Evolutionary conservation across 2,888 invertebrate genomes (phyloP).

Genomic region (Polymixis lichenea): DNA sequence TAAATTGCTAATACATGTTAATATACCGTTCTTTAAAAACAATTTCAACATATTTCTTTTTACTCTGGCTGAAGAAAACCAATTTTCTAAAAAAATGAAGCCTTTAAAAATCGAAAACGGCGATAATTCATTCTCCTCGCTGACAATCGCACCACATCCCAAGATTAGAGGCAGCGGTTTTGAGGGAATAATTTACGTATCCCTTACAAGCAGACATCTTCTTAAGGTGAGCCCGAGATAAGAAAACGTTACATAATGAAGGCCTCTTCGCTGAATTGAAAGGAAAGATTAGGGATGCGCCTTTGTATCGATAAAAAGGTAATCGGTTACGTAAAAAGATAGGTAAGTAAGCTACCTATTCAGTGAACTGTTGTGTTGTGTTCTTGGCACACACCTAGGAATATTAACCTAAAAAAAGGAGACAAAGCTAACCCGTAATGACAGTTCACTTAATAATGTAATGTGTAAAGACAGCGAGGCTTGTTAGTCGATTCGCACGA

Average conservation of each 20-base stretch:
- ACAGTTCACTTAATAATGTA: too few species aligned
- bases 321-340: slow-evolving; percentile 18
- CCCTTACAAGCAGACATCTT: slow-evolving; percentile 66
- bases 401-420: background rate
- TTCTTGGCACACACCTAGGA: background rate
- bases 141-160: slow-evolving; percentile 43
- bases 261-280: slow-evolving; percentile 73
- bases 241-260: slow-evolving; percentile 82
- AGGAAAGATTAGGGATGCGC: slow-evolving; percentile 61
- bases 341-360: background rate
- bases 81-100: slow-evolving; percentile 11
- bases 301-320: slow-evolving; percentile 46
- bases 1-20: background rate
- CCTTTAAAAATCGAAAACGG: background rate
- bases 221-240: slow-evolving; percentile 76
- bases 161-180: slow-evolving; percentile 57
- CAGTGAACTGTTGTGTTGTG: background rate
- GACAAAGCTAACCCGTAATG: too few species aligned
- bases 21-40: background rate
- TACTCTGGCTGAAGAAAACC: background rate
- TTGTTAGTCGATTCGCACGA: too few species aligned
- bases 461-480: too few species aligned
- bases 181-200: slow-evolving; percentile 61
- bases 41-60: background rate
- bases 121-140: slow-evolving; percentile 46